These are phyloP conservation scores for Lissonota sp. DNA, from an alignment of 2,888 invertebrate species.

Conservation along the genomic window DNA sequence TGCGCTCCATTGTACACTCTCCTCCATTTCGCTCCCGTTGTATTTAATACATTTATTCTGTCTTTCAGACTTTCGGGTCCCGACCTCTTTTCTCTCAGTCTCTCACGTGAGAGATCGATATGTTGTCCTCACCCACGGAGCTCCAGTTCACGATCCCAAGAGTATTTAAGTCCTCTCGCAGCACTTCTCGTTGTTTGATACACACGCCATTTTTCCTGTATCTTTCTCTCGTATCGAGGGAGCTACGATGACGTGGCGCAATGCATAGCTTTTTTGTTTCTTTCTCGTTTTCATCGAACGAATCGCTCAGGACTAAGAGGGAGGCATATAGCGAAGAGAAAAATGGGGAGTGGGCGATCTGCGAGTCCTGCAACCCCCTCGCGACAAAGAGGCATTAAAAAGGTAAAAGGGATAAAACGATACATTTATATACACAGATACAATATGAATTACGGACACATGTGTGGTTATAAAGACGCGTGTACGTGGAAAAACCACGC, in stretches of 20 bases:
- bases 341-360: constrained; percentile 47
- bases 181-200: constrained; percentile 11
- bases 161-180: constrained; percentile 46
- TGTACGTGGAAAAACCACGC: constrained; percentile 63
- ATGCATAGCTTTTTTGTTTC: not conserved
- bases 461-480: constrained; percentile 62
- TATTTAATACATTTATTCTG: constrained; percentile 24
- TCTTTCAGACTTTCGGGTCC: constrained; percentile 29
- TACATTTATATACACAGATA: constrained; percentile 59
- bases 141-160: constrained; percentile 44
- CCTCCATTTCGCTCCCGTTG: constrained; percentile 1
- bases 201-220: constrained; percentile 28
- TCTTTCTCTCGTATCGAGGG: constrained; percentile 26
- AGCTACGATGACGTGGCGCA: constrained; percentile 38
- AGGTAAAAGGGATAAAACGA: constrained; percentile 51
- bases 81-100: constrained; percentile 24
- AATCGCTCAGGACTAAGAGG: not conserved
- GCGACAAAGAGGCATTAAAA: constrained; percentile 29
- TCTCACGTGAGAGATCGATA: constrained; percentile 22
- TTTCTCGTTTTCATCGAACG: constrained; percentile 26
- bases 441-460: not conserved
- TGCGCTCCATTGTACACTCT: constrained; percentile 9
- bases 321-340: not conserved
- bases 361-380: constrained; percentile 40
- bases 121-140: constrained; percentile 4